Conservation (phyloP, 2,888 invertebrate genomes). For the Metellina segmentata region DNA sequence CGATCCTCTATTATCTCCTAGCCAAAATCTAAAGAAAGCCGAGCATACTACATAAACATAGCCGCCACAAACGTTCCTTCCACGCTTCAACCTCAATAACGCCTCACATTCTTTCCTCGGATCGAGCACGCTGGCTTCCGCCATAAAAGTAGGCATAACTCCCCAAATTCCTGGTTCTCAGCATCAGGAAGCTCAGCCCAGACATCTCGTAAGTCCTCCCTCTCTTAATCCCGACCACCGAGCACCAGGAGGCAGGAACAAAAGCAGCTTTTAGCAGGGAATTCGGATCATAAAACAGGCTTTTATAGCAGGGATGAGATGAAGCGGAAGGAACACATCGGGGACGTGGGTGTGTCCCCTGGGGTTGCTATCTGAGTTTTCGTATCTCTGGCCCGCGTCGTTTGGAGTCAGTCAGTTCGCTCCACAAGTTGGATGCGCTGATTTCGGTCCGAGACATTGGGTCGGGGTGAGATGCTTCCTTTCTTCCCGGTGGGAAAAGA, state of each 20-base stretch:
- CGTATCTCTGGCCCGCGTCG: constrained; percentile 11
- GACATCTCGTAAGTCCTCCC: no score
- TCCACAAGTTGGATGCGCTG: neutral
- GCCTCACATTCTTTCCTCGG: neutral
- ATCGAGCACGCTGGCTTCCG: neutral
- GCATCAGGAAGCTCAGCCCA: neutral
- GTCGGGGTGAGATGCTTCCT: neutral
- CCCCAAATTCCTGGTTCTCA: neutral
- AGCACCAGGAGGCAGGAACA: neutral
- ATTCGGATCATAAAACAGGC: constrained; percentile 21
- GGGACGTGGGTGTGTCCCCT: constrained; percentile 1
- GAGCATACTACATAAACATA: no score
- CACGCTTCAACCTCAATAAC: neutral
- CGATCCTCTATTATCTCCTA: no score
- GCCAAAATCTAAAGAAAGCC: no score
- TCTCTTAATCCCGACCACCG: neutral
- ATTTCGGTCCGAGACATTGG: neutral
- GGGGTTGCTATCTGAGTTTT: neutral
- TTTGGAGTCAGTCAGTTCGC: constrained; percentile 4
- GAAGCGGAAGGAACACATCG: constrained; percentile 6
- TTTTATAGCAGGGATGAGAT: neutral
- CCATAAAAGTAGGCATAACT: neutral
- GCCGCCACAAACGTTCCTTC: no score
- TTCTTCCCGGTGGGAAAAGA: neutral
- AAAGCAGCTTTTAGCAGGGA: neutral